Evolutionary conservation across 2,888 invertebrate genomes (phyloP).

Genomic region (Mycalesis mineus): DNA sequence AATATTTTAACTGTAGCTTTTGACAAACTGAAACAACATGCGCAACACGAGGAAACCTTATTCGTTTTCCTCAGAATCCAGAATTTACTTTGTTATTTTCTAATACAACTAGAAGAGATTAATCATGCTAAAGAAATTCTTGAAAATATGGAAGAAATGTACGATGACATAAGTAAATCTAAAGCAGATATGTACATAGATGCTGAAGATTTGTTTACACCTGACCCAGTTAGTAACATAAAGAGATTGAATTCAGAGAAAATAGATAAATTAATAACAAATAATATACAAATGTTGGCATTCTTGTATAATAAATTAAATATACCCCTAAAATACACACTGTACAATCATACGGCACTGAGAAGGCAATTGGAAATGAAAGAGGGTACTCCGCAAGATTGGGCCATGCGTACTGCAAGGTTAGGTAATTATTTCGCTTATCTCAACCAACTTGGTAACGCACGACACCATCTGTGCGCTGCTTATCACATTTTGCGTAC

Average conservation of each 20-base stretch:
- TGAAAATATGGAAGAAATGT: constrained; percentile 68
- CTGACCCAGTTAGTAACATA: constrained; percentile 47
- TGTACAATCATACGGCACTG: constrained; percentile 77
- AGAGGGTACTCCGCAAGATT: constrained; percentile 77
- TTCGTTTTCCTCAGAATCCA: constrained; percentile 77
- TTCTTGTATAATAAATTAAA: constrained; percentile 79
- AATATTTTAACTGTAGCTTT: constrained; percentile 53
- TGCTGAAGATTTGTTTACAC: constrained; percentile 76
- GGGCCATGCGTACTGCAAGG: constrained; percentile 76
- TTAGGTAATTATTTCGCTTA: constrained; percentile 75
- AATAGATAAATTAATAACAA: constrained; percentile 78
- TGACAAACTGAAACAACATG: constrained; percentile 56
- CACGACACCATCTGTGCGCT: constrained; percentile 82
- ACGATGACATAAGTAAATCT: constrained; percentile 55
- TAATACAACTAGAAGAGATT: constrained; percentile 73
- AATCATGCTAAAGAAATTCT: constrained; percentile 68
- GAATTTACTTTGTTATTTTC: constrained; percentile 77
- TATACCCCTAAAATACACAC: constrained; percentile 69
- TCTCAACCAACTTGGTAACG: constrained; percentile 61
- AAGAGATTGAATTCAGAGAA: constrained; percentile 65
- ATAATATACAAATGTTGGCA: constrained; percentile 80
- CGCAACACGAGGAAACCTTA: constrained; percentile 57
- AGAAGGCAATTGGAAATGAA: constrained; percentile 76
- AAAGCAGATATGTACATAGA: constrained; percentile 57
- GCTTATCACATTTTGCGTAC: constrained; percentile 77